A percentile compares a stretch with the other conserved stretches of the same genome.
Evolutionary conservation across 1,140 invertebrate genomes (phyloP).

Genomic region (Chionoecetes opilio): DNA sequence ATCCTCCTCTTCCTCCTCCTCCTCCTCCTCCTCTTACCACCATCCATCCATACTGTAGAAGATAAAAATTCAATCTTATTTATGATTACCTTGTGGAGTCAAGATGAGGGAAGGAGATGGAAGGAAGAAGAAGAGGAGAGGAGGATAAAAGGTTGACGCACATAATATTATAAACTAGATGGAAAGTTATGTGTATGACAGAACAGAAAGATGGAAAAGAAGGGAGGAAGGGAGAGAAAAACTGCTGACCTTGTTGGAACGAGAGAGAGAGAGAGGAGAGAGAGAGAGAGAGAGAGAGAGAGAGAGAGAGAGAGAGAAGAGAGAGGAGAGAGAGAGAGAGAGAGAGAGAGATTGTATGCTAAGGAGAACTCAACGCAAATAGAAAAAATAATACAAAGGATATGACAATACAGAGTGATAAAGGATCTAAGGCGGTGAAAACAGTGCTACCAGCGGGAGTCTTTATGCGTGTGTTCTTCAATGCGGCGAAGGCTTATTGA

Average conservation of each 20-base stretch:
- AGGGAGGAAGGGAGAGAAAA: neutral
- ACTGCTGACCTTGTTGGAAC: neutral
- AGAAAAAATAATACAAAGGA: neutral
- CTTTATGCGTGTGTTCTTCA: neutral
- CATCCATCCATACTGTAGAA: neutral
- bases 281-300: conserved; percentile 62
- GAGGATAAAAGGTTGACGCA: neutral
- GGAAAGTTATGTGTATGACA: neutral
- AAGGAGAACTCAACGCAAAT: neutral
- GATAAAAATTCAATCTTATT: conserved; percentile 39
- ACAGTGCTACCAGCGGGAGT: neutral
- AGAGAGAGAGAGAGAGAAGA: conserved; percentile 49
- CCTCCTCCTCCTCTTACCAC: neutral
- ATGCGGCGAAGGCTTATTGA: neutral
- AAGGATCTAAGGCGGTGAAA: neutral
- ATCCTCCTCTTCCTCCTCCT: neutral
- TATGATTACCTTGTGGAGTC: conserved; percentile 34
- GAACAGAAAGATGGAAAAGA: neutral
- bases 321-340: conserved; percentile 37
- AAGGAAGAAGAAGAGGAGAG: neutral
- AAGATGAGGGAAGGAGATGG: conserved; percentile 15
- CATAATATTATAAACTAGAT: neutral
- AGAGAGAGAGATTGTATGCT: neutral
- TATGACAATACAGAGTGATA: neutral
- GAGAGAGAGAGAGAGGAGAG: conserved; percentile 58